These are phyloP conservation scores for Tachina lurida DNA, from an alignment of 2,888 invertebrate species.

Conservation along the genomic window DNA sequence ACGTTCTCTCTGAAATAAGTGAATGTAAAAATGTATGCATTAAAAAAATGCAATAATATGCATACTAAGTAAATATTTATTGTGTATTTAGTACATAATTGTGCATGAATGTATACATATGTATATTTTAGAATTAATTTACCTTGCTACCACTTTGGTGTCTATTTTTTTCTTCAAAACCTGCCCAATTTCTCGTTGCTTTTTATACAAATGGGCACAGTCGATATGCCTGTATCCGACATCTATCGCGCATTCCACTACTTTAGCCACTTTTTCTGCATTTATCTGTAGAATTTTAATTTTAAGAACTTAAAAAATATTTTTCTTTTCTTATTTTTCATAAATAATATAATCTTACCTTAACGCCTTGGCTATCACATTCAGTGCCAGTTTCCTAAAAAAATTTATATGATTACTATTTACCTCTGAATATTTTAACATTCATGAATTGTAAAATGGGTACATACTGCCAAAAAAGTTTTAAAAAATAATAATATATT, in stretches of 20 bases:
- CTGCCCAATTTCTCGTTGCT: slow-evolving; percentile 89
- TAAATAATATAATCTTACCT: no score
- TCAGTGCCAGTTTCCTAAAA: no score
- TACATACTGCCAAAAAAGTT: no score
- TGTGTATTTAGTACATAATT: neutral
- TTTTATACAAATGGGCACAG: slow-evolving; percentile 88
- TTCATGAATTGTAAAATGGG: no score
- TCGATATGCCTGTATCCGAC: slow-evolving; percentile 92
- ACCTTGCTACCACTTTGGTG: slow-evolving; percentile 83
- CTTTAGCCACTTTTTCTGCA: slow-evolving; percentile 87
- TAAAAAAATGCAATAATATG: no score
- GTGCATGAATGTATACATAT: neutral
- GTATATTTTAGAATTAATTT: neutral
- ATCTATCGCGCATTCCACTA: slow-evolving; percentile 89
- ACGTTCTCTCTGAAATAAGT: slow-evolving; percentile 84
- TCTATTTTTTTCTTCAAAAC: slow-evolving; percentile 87
- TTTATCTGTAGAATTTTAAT: neutral
- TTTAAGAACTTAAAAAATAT: no score
- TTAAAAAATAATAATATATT: no score
- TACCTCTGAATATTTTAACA: no score
- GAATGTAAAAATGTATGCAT: neutral
- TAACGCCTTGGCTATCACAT: no score
- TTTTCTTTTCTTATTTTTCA: no score
- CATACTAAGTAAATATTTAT: neutral
- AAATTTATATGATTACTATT: no score